phyloP scores from a whole-genome alignment of 2,113 vertebrate genomes.

The Columba janthina region DNA sequence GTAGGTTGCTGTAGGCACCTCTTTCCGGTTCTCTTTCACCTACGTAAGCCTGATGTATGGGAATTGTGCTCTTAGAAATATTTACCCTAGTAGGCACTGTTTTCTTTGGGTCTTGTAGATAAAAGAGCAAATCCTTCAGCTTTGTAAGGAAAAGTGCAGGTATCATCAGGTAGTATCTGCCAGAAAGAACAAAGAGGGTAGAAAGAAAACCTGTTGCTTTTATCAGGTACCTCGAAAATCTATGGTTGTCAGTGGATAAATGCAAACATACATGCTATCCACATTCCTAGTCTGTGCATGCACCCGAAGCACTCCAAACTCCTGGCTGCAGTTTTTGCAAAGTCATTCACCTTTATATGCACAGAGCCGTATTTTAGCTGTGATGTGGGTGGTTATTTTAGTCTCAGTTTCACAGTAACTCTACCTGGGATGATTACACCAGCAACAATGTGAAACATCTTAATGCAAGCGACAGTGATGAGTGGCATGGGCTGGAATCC shows the following conservation, averaged over 20 bases:
- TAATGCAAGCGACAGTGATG: background rate
- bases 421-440: slow-evolving; percentile 15
- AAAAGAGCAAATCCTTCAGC: background rate
- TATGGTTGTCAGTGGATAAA: background rate
- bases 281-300: background rate
- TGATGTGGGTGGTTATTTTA: slow-evolving; percentile 12
- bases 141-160: background rate
- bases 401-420: slow-evolving; percentile 6
- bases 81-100: background rate
- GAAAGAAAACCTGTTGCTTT: background rate
- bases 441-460: background rate
- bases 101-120: background rate
- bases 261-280: background rate
- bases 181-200: background rate
- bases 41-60: background rate
- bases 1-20: background rate
- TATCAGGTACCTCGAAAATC: background rate
- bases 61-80: background rate
- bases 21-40: background rate
- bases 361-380: background rate
- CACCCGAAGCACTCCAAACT: background rate
- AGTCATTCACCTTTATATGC: background rate
- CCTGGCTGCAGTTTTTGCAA: background rate
- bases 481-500: background rate
- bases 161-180: background rate